phyloP scores from a whole-genome alignment of 2,888 invertebrate genomes.

The Lochmaea capreae region DNA sequence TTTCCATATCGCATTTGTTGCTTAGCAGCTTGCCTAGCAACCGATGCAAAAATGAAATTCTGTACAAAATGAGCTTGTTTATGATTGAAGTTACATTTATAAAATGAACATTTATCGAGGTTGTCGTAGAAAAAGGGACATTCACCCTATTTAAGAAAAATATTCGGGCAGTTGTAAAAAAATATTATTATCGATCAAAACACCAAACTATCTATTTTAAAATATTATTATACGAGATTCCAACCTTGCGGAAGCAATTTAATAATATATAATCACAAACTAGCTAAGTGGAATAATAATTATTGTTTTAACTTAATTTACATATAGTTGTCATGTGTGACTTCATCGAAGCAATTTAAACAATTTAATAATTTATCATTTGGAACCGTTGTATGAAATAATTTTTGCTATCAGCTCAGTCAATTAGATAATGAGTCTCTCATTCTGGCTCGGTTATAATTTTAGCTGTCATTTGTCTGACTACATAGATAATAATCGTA shows the following conservation, averaged over 20 bases:
- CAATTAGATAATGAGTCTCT: slow-evolving; percentile 39
- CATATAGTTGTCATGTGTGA: slow-evolving; percentile 32
- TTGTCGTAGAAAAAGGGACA: too few relatives aligned
- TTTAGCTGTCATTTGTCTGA: slow-evolving; percentile 10
- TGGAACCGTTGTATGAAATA: slow-evolving; percentile 38
- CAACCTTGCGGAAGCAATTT: slow-evolving; percentile 4
- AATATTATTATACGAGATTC: not conserved
- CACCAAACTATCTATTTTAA: not conserved
- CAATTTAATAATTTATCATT: slow-evolving; percentile 43
- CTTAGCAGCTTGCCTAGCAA: too few relatives aligned
- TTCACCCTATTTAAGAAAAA: too few relatives aligned
- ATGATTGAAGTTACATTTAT: too few relatives aligned
- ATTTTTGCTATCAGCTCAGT: slow-evolving; percentile 39
- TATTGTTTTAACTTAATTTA: slow-evolving; percentile 36
- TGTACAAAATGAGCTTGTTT: too few relatives aligned
- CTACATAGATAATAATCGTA: slow-evolving; percentile 3
- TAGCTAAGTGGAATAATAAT: slow-evolving; percentile 22
- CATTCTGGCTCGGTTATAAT: slow-evolving; percentile 32
- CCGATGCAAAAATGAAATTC: too few relatives aligned
- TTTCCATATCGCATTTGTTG: too few relatives aligned
- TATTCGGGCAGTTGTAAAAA: too few relatives aligned
- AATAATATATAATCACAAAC: slow-evolving; percentile 6
- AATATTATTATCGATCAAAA: too few relatives aligned
- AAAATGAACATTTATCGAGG: too few relatives aligned
- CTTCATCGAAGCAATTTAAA: slow-evolving; percentile 36